Base-by-base conservation (phyloP, 2,113 vertebrate species). In the Macquaria ambigua region DNA sequence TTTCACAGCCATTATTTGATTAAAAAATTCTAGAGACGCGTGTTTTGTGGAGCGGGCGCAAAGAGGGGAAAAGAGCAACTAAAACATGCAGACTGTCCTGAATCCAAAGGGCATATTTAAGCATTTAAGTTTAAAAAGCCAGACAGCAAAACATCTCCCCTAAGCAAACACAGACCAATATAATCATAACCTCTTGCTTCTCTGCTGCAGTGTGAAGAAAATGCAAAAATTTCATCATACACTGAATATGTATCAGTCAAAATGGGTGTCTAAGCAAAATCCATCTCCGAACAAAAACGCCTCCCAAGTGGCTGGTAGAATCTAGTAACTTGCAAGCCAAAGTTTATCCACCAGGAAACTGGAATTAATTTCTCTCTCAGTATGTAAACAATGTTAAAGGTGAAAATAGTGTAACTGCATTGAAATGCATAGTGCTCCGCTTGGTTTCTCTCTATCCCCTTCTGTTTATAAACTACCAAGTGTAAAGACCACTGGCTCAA, bases 1-100 rank as follows among this genome's bases (percentile, higher is more conserved):
- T 88, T 88, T 84, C 81, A 84, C 61, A 90, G 61, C 63, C 39
- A 84, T 71, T 76, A 82, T 80, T 75, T 72, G 74, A 83, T 85
- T 53, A 43, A 81, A 34, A 43, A 37, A 70, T 15, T 20, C 18
- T 4, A n/a, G 39, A 63, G 39, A 16, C 64, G 55, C 16, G 10
- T 73, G 63, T 81, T 83, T 87, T 74, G 55, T 69, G 12, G 43
- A 68, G n/a, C 28, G 3, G 31, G 18, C 2, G 4, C 21, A 59
- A 31, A 56, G 15, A 31, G 21, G 23, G 37, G 43, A 41, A 28
- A 37, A 62, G 25, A 67, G 23, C 53, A 58, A 23, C 34, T 76
- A 34, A 70, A 80, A 69, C 46, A 63, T 62, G 12, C 28, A 67
- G 8, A 12, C 1, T 46, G 50, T 74, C 48, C 11, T 31, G 46